phyloP scores from a whole-genome alignment of 1,140 invertebrate genomes.

The Alviniconcha marisindica region DNA sequence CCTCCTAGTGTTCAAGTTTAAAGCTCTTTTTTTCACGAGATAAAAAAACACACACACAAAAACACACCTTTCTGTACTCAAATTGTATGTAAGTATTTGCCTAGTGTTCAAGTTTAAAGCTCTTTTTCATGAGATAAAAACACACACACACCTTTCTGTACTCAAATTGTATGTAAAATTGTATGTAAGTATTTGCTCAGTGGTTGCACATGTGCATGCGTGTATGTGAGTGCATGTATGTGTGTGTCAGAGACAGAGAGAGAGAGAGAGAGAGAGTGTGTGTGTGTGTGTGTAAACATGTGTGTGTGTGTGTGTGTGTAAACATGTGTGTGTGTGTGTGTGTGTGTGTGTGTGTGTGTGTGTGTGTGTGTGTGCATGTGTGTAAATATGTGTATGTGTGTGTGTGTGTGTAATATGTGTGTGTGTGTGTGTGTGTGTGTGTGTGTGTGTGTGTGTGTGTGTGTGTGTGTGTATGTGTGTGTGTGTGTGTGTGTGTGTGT shows the following conservation, averaged over 20 bases:
- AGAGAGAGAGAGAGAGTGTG: not conserved
- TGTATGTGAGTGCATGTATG: not conserved
- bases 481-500: too few species aligned
- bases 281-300: not conserved
- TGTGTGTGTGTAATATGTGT: too few species aligned
- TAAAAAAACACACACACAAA: too few species aligned
- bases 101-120: not conserved
- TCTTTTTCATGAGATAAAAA: conserved; percentile 23
- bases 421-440: too few species aligned
- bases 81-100: conserved; percentile 16
- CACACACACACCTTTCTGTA: too few species aligned
- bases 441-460: too few species aligned
- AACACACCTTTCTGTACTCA: not conserved
- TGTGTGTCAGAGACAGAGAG: not conserved
- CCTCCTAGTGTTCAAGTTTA: not conserved
- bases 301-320: too few species aligned
- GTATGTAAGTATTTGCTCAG: too few species aligned
- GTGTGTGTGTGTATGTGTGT: too few species aligned
- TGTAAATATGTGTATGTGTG: not conserved
- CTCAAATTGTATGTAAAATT: too few species aligned
- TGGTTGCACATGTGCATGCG: too few species aligned
- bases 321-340: not conserved
- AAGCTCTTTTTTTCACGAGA: not conserved
- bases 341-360: not conserved
- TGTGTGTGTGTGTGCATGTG: not conserved